phyloP scores from a whole-genome alignment of 2,797 vertebrate genomes.

The Vespertilio murinus region DNA sequence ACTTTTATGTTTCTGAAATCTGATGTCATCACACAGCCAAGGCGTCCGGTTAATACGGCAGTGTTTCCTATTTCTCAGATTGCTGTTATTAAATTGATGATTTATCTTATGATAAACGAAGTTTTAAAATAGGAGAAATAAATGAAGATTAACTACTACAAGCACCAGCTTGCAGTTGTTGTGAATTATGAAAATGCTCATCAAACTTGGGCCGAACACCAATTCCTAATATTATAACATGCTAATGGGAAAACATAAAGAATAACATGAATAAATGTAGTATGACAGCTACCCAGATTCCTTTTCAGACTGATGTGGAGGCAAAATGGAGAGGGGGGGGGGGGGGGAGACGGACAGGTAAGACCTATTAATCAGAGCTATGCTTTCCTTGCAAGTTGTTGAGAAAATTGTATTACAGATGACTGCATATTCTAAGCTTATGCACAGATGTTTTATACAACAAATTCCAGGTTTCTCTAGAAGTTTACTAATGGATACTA shows the following conservation, averaged over 20 bases:
- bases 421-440: neutral
- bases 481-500: neutral
- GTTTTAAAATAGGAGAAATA: slow-evolving; percentile 2
- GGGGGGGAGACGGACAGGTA: neutral
- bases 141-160: neutral
- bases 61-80: neutral
- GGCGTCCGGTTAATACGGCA: neutral
- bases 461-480: neutral
- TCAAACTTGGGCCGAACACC: neutral
- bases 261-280: neutral
- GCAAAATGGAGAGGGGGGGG: neutral
- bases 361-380: neutral
- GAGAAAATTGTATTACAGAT: neutral
- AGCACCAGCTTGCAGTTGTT: neutral
- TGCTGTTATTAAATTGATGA: neutral
- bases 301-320: neutral
- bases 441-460: neutral
- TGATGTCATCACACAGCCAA: neutral
- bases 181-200: neutral
- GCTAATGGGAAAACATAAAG: neutral
- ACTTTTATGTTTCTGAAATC: neutral
- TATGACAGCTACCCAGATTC: neutral
- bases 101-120: neutral
- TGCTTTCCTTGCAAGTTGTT: neutral
- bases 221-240: slow-evolving; percentile 4